Evolutionary conservation across 37 sponge, comb jelly and placozoan genomes (phyloP).

Genomic region (Crambe crambe): DNA sequence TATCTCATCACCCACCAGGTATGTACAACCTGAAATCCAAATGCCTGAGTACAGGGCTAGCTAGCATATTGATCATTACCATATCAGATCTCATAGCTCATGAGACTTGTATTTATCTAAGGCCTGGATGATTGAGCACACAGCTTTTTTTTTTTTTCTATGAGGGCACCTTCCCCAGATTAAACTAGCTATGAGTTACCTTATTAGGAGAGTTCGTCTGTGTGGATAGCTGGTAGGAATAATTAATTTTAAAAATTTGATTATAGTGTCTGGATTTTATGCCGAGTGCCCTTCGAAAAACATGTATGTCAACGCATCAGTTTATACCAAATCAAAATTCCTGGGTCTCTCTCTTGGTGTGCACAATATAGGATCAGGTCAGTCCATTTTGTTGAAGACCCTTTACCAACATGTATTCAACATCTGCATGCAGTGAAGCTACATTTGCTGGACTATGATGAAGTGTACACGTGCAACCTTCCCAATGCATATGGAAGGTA

Average conservation of each 20-base stretch:
- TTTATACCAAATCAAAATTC: slow-evolving; percentile 94
- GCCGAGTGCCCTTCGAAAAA: slow-evolving; percentile 85
- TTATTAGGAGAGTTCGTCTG: no score
- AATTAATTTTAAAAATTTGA: not conserved
- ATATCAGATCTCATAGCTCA: no score
- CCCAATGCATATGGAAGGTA: slow-evolving; percentile 96
- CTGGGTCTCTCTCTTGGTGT: slow-evolving; percentile 97
- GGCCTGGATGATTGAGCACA: no score
- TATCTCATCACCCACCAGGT: slow-evolving; percentile 98
- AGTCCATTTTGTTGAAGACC: not conserved
- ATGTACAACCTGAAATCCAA: not conserved
- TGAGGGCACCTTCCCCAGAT: no score
- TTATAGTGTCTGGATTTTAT: slow-evolving; percentile 92
- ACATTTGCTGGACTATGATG: slow-evolving; percentile 81
- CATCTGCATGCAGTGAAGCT: slow-evolving; percentile 60
- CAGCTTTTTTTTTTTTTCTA: no score
- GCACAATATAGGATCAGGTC: slow-evolving; percentile 86
- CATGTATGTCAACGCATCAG: slow-evolving; percentile 79
- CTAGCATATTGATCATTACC: no score
- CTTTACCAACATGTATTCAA: not conserved
- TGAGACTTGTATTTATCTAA: no score
- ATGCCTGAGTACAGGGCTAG: not conserved
- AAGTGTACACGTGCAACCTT: slow-evolving; percentile 82
- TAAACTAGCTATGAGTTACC: no score
- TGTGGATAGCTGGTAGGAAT: no score